These are phyloP conservation scores for Stenchaetothrips biformis DNA, from an alignment of 2,888 invertebrate genomes.

Conservation along the genomic window DNA sequence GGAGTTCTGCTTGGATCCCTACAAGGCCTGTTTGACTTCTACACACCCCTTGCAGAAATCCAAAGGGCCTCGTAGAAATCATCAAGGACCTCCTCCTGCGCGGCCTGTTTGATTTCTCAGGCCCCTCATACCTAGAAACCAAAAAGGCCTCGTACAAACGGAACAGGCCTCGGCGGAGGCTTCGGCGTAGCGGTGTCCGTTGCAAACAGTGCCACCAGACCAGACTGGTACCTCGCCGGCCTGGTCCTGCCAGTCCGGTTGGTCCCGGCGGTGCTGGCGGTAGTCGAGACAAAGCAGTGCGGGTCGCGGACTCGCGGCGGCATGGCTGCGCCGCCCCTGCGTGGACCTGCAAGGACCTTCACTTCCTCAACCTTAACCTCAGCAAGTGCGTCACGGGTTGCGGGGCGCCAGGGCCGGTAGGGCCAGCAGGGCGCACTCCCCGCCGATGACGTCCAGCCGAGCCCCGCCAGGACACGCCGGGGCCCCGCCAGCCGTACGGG, in stretches of 20 bases:
- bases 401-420: background rate
- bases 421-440: background rate
- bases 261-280: background rate
- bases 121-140: too few relatives aligned
- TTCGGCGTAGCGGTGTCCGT: background rate
- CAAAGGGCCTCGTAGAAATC: too few relatives aligned
- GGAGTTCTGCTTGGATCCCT: too few relatives aligned
- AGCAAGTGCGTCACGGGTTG: background rate
- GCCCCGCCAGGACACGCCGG: background rate
- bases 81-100: too few relatives aligned
- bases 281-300: too few relatives aligned
- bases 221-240: background rate
- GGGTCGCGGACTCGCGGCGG: too few relatives aligned
- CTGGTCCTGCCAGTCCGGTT: background rate
- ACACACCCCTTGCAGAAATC: too few relatives aligned
- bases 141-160: too few relatives aligned
- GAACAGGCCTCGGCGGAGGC: too few relatives aligned
- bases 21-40: too few relatives aligned
- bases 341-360: background rate
- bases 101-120: too few relatives aligned
- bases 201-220: background rate
- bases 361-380: background rate
- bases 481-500: background rate
- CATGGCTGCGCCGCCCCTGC: background rate
- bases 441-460: background rate